phyloP scores from a whole-genome alignment of 2,888 invertebrate species.

The Girardia tigrina region DNA sequence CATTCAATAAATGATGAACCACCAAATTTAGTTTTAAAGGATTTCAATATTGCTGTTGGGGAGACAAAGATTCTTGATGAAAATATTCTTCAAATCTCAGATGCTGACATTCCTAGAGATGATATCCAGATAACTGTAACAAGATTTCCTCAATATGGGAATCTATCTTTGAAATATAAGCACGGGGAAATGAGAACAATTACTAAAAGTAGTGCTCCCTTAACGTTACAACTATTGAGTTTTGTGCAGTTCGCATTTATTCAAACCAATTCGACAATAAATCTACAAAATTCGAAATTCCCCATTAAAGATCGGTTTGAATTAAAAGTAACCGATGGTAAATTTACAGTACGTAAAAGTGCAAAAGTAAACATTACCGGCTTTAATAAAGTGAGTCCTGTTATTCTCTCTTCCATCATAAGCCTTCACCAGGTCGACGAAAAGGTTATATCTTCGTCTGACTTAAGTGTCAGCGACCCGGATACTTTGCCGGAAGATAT shows the following conservation, averaged over 20 bases:
- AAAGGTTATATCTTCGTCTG: background rate
- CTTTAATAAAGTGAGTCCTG: background rate
- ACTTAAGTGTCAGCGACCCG: constrained; percentile 26
- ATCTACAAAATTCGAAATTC: background rate
- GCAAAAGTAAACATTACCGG: constrained; percentile 27
- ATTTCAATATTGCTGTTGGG: constrained; percentile 27
- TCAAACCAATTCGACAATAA: constrained; percentile 1
- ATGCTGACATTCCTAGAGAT: constrained; percentile 26
- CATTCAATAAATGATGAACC: constrained; percentile 29
- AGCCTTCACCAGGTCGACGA: background rate
- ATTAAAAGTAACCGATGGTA: constrained; percentile 23
- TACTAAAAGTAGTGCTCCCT: background rate
- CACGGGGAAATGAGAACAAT: constrained; percentile 16
- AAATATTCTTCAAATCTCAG: constrained; percentile 14
- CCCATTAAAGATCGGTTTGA: constrained; percentile 14
- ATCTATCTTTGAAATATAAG: constrained; percentile 12
- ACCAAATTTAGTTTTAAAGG: constrained; percentile 16
- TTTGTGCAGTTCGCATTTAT: constrained; percentile 27
- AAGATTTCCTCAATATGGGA: constrained; percentile 6
- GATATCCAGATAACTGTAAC: constrained; percentile 11
- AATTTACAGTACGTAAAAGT: background rate
- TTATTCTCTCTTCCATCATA: constrained; percentile 9
- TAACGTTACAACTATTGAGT: constrained; percentile 25
- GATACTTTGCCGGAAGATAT: constrained; percentile 28
- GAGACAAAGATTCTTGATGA: background rate